Base-by-base conservation (phyloP, 2,797 vertebrate genomes). In the Scarus forsteni region DNA sequence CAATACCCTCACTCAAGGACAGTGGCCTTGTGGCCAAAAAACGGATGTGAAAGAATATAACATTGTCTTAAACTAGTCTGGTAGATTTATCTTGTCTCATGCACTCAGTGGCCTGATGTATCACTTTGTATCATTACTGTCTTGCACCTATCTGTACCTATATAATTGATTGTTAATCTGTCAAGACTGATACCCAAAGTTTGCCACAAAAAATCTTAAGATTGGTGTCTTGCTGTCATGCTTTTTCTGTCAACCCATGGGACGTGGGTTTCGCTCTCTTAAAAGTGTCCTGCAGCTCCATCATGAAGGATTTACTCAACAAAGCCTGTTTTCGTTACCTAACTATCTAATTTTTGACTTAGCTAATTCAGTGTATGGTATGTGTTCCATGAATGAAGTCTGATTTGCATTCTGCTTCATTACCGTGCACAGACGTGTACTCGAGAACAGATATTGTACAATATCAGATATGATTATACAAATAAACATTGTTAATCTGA, bases 401-500 rank as follows among this genome's bases (percentile, higher is more conserved):
- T 75, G 66, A 73, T 27, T 68, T 57, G 36, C 34, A n/a, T 69
- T 40, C 66, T 49, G 16, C 65, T 70, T 80, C 64, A 69, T 63
- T 36, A 50, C 70, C n/a, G 66, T 80, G 79, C 75, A 80, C 76
- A 79, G 73, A 56, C 51, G 54, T 77, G 66, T 71, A 60, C 60
- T 82, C 35, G 73, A 27, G 75, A 79, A 44, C 75, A 35, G 51
- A 73, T 84, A 59, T 66, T 80, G 72, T 81, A 74, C 85, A 83
- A 81, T 75, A 68, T 4, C 42, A 73, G 59, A 77, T 52, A 54
- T 66, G 59, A 73, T 75, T 34, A 82, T 61, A 68, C 12, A 39
- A 85, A 87, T 82, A 75, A 77, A 81, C 79, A 83, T 77, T 81
- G 85, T 80, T 86, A 34, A 87, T 83, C 73, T 75, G 50, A 83